Percentiles rank a stretch among this genome's conserved stretches.
These are phyloP conservation scores for Aeoliscus strigatus DNA, from an alignment of 2,797 vertebrate species.

Conservation along the genomic window DNA sequence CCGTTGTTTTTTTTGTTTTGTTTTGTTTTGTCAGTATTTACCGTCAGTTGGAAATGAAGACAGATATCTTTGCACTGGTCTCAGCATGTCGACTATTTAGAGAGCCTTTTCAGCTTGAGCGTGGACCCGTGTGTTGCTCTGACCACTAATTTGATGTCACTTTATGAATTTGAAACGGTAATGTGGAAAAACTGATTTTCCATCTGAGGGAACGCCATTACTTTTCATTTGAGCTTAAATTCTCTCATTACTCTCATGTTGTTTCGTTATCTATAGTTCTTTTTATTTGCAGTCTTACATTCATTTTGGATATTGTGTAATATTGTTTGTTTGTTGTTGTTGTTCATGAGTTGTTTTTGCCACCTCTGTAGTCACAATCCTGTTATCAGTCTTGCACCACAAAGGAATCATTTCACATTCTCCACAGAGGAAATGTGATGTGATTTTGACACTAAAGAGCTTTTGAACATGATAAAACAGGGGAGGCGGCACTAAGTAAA, in stretches of 20 bases:
- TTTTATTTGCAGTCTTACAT: conserved; percentile 1
- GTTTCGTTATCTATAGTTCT: conserved; percentile 3
- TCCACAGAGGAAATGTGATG: conserved; percentile 15
- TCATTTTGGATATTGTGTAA: no score
- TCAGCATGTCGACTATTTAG: no score
- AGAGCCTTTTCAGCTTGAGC: no score
- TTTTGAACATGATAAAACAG: conserved; percentile 37
- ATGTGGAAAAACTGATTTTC: not conserved
- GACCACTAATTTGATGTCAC: conserved; percentile 5
- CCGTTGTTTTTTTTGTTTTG: no score
- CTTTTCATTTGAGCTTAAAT: conserved; percentile 5
- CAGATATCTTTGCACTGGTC: no score
- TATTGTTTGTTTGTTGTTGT: no score
- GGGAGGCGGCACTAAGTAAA: conserved; percentile 15
- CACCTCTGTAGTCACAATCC: conserved; percentile 1
- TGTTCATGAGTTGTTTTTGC: conserved; percentile 4
- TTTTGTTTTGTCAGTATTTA: not conserved
- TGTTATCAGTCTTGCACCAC: conserved; percentile 12
- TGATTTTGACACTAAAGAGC: conserved; percentile 15
- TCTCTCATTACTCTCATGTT: not conserved
- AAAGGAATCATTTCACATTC: conserved; percentile 12
- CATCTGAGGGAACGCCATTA: not conserved
- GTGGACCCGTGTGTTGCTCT: not conserved
- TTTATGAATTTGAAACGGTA: not conserved
- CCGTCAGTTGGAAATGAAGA: not conserved